Conservation (phyloP, 2,797 vertebrate species). For the Toxotes lorentzi region DNA sequence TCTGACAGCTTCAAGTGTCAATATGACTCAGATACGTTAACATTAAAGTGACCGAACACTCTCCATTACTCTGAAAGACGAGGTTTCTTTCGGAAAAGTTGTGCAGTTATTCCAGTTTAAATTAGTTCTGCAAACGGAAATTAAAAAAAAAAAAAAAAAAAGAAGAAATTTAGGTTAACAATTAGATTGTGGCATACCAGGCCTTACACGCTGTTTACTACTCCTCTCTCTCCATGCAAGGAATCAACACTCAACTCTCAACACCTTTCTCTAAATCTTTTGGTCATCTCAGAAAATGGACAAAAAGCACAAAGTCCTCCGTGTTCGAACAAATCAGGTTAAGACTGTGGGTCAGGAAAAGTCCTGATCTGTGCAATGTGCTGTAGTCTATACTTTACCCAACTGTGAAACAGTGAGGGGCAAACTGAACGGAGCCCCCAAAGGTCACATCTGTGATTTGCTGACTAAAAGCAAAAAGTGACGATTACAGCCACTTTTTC, state of each 20-base stretch:
- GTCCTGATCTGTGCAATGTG: neutral
- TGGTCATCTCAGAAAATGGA: neutral
- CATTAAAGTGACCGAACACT: slow-evolving; percentile 1
- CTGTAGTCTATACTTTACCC: neutral
- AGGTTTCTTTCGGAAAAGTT: neutral
- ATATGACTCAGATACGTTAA: neutral
- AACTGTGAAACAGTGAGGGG: neutral
- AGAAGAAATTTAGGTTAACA: no score
- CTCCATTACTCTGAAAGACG: neutral
- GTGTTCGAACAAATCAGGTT: neutral
- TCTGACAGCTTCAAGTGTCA: slow-evolving; percentile 2
- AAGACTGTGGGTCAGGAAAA: neutral
- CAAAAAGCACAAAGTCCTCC: neutral
- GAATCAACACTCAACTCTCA: neutral
- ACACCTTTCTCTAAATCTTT: neutral
- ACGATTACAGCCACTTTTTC: slow-evolving; percentile 1
- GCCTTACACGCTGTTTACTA: no score
- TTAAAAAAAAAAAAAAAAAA: no score
- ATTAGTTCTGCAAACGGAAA: neutral
- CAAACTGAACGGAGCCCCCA: neutral
- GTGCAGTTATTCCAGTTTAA: neutral
- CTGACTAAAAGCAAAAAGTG: slow-evolving; percentile 4
- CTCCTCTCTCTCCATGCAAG: neutral
- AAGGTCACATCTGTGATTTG: neutral
- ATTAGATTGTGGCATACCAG: neutral